A percentile compares a stretch with the other conserved stretches of the same genome.
Conservation (phyloP, 2,888 invertebrate species). For the Lissocephala sabroskyi region DNA sequence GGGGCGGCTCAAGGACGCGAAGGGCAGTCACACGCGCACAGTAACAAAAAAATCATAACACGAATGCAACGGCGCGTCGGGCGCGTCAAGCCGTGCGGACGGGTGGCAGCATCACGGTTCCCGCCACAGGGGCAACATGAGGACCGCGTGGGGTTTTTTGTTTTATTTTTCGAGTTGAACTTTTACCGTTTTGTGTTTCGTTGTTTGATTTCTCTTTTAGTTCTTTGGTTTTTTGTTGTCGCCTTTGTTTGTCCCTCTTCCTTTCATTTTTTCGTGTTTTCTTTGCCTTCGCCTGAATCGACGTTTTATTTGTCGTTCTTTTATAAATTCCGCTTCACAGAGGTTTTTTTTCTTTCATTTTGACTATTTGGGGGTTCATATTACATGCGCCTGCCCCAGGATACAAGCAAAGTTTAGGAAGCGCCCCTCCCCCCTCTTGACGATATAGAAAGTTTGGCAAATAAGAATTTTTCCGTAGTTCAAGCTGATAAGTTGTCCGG, state of each 20-base stretch:
- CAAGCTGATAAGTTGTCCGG: too few relatives aligned
- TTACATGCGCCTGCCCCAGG: too few relatives aligned
- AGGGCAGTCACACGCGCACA: slow-evolving; percentile 8
- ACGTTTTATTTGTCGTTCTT: slow-evolving; percentile 22
- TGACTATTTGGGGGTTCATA: slow-evolving; percentile 22
- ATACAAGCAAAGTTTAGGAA: too few relatives aligned
- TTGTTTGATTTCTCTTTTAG: slow-evolving; percentile 26
- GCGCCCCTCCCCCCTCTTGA: too few relatives aligned
- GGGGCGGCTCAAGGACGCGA: too few relatives aligned
- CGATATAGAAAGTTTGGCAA: too few relatives aligned
- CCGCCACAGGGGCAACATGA: slow-evolving; percentile 17
- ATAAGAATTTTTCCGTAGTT: too few relatives aligned
- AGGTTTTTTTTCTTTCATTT: slow-evolving; percentile 24
- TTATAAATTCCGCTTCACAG: too few relatives aligned
- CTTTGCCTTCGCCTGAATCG: neutral
- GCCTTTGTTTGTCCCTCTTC: slow-evolving; percentile 11
- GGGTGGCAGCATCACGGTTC: slow-evolving; percentile 5
- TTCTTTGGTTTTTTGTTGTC: slow-evolving; percentile 14
- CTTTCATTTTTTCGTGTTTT: slow-evolving; percentile 16
- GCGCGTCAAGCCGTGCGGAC: slow-evolving; percentile 25
- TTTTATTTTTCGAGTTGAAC: slow-evolving; percentile 29
- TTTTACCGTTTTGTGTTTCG: slow-evolving; percentile 40
- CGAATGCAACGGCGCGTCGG: slow-evolving; percentile 16
- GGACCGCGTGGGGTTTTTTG: slow-evolving; percentile 13
- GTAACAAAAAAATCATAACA: slow-evolving; percentile 2